phyloP scores from a whole-genome alignment of 1,140 invertebrate genomes.

The Penaeus japonicus region DNA sequence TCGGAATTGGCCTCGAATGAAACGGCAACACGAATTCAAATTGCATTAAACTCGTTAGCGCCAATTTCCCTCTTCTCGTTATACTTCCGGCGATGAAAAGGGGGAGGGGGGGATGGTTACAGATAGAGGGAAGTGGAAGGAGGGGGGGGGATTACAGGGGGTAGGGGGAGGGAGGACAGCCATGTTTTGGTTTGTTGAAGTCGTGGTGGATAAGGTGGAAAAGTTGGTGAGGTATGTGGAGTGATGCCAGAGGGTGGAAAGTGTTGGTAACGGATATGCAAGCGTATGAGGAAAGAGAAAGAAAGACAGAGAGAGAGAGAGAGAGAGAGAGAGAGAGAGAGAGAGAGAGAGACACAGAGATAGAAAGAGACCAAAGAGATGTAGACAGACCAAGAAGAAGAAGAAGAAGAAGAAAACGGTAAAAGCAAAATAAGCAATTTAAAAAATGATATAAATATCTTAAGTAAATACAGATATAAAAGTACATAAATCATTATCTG shows the following conservation, averaged over 20 bases:
- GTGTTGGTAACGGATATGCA: neutral
- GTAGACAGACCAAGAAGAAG: too few species aligned
- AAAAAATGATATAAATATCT: too few species aligned
- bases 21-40: slow-evolving; percentile 48
- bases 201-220: neutral
- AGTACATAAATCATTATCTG: too few species aligned
- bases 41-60: slow-evolving; percentile 52
- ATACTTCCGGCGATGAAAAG: neutral
- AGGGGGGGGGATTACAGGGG: neutral
- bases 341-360: too few species aligned
- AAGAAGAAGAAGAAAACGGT: too few species aligned
- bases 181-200: too few species aligned
- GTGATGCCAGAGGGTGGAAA: neutral
- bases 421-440: too few species aligned
- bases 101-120: neutral
- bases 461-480: too few species aligned
- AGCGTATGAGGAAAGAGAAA: neutral
- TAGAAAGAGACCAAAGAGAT: too few species aligned
- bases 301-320: too few species aligned
- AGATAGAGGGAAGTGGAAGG: too few species aligned
- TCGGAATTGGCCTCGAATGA: slow-evolving; percentile 39
- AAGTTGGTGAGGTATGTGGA: neutral
- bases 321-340: too few species aligned
- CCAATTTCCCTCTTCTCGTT: slow-evolving; percentile 15
- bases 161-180: neutral